Evolutionary conservation across 2,797 vertebrate genomes (phyloP).

Genomic region (Chiloscyllium punctatum): DNA sequence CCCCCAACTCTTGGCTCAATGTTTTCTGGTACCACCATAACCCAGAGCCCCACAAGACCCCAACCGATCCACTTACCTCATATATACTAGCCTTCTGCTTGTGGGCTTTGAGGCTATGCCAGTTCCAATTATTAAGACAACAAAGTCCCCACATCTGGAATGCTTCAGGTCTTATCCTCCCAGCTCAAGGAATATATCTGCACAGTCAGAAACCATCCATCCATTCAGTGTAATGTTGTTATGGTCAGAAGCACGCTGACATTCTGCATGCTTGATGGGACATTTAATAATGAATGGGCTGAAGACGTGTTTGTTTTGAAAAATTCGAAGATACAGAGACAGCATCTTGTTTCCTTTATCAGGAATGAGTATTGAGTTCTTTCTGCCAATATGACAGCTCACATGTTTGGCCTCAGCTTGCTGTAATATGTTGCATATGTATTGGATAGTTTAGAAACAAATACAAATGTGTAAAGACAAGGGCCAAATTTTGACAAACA

Average conservation of each 20-base stretch:
- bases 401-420: neutral
- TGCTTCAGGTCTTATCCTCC: neutral
- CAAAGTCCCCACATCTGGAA: neutral
- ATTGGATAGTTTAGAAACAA: neutral
- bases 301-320: neutral
- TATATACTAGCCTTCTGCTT: neutral
- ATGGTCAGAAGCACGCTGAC: neutral
- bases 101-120: neutral
- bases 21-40: neutral
- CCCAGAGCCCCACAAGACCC: neutral
- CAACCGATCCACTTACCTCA: neutral
- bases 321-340: neutral
- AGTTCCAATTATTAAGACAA: neutral
- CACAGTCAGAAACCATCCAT: neutral
- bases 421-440: constrained; percentile 13
- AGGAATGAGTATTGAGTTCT: neutral
- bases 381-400: neutral
- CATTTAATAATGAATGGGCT: neutral
- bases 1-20: neutral
- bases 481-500: neutral
- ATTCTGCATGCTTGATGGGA: neutral
- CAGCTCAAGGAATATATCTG: neutral
- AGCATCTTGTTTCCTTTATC: neutral
- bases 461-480: neutral
- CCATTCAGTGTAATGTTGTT: neutral